A percentile compares a stretch with the other conserved stretches of the same genome.
phyloP scores from a whole-genome alignment of 2,888 invertebrate genomes.

The Diaprepes abbreviatus region DNA sequence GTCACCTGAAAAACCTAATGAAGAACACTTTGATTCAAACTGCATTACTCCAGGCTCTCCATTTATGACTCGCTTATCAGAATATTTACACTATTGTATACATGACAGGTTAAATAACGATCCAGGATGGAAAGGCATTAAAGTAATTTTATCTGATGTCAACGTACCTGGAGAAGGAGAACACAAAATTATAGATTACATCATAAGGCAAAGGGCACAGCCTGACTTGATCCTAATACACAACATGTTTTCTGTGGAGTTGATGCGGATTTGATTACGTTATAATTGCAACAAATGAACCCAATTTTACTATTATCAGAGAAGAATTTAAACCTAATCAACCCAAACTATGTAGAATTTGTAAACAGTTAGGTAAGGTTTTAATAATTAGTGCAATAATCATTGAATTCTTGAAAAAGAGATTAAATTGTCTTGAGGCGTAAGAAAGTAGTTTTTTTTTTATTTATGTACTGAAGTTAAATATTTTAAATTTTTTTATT shows the following conservation, averaged over 20 bases:
- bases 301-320: conserved; percentile 97
- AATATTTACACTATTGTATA: conserved; percentile 88
- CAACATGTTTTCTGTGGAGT: conserved; percentile 98
- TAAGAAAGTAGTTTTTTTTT: too few relatives aligned
- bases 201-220: conserved; percentile 93
- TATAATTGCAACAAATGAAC: conserved; percentile 99
- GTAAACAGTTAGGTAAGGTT: conserved; percentile 83
- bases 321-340: conserved; percentile 99
- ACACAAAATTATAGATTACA: conserved; percentile 97
- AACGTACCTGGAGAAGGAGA: conserved; percentile 94
- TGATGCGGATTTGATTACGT: conserved; percentile 98
- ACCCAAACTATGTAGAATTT: conserved; percentile 95
- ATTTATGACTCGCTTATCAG: conserved; percentile 93
- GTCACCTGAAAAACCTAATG: conserved; percentile 90
- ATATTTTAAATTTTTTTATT: too few relatives aligned
- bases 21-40: conserved; percentile 97
- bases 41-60: conserved; percentile 99
- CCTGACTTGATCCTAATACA: conserved; percentile 97
- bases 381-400: too few relatives aligned
- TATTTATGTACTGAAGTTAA: too few relatives aligned
- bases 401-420: too few relatives aligned
- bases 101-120: conserved; percentile 92
- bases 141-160: conserved; percentile 95
- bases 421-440: too few relatives aligned
- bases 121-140: conserved; percentile 94